phyloP scores from a whole-genome alignment of 2,797 vertebrate genomes.

The Pogonophryne albipinna region DNA sequence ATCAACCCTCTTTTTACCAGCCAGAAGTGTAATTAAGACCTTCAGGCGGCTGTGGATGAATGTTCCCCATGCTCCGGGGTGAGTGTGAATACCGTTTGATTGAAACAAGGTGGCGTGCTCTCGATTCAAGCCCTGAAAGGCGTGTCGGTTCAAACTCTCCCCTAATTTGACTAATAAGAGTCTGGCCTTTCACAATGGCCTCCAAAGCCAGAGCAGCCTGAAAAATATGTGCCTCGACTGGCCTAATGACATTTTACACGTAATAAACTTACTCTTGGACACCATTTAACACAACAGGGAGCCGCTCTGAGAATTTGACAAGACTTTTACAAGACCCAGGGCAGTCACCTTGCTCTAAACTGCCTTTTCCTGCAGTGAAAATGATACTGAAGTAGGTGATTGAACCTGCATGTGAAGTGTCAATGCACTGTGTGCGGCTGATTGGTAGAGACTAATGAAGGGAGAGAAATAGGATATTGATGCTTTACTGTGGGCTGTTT shows the following conservation, averaged over 20 bases:
- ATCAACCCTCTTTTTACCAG: background rate
- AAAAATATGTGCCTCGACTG: constrained; percentile 72
- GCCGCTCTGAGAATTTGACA: constrained; percentile 66
- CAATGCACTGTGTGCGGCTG: background rate
- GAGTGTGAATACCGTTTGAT: constrained; percentile 58
- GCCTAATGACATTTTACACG: constrained; percentile 81
- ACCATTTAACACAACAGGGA: constrained; percentile 72
- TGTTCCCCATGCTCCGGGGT: constrained; percentile 44
- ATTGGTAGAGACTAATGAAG: background rate
- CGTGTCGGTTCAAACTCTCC: constrained; percentile 54
- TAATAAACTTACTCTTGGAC: constrained; percentile 77
- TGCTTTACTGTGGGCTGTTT: background rate
- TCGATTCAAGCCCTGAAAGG: constrained; percentile 63
- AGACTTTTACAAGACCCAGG: constrained; percentile 74
- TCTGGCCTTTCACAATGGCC: constrained; percentile 61
- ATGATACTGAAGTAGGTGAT: constrained; percentile 16
- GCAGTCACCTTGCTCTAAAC: constrained; percentile 51
- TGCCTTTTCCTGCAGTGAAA: constrained; percentile 34
- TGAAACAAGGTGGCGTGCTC: constrained; percentile 69
- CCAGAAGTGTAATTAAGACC: constrained; percentile 18
- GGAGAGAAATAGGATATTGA: background rate
- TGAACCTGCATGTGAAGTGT: constrained; percentile 21
- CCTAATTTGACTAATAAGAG: constrained; percentile 73
- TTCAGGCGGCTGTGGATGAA: constrained; percentile 41
- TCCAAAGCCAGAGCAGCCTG: constrained; percentile 53